A percentile compares a stretch with the other conserved stretches of the same genome.
These are phyloP conservation scores for Lanistes nyassanus DNA, from an alignment of 1,140 invertebrate species.

Conservation along the genomic window DNA sequence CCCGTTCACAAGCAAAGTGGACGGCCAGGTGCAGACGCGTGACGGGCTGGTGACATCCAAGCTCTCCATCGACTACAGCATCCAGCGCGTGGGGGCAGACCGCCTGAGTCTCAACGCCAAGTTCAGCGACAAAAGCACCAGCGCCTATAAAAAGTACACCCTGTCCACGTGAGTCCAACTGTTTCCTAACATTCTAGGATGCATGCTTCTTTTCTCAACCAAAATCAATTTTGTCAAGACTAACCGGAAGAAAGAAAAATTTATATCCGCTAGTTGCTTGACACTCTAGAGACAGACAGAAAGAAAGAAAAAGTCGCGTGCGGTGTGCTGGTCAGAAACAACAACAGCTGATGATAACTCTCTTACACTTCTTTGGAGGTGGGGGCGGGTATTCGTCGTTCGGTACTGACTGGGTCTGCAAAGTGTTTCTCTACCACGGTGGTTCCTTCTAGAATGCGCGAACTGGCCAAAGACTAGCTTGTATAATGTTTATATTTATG, in stretches of 20 bases:
- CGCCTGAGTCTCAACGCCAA: slow-evolving; percentile 37
- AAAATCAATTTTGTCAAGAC: slow-evolving; percentile 10
- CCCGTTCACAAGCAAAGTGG: slow-evolving; percentile 29
- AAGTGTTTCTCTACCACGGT: no score
- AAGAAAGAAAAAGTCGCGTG: no score
- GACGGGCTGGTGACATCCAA: slow-evolving; percentile 28
- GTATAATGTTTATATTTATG: no score
- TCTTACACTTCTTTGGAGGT: no score
- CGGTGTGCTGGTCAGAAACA: no score
- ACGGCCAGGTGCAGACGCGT: slow-evolving; percentile 32
- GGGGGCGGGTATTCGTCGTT: no score
- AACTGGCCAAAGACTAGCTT: no score
- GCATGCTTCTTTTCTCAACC: background rate
- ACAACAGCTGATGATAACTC: no score
- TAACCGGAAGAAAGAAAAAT: background rate
- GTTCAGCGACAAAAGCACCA: slow-evolving; percentile 41
- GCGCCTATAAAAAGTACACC: slow-evolving; percentile 38
- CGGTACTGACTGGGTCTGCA: no score
- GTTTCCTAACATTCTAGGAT: background rate
- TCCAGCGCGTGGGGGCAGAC: slow-evolving; percentile 40
- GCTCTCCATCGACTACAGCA: slow-evolving; percentile 44
- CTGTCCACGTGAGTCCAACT: slow-evolving; percentile 41
- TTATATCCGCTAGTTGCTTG: background rate
- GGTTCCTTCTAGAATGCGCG: no score
- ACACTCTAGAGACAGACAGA: no score